Conservation (phyloP, 2,113 vertebrate genomes). For the Epinephelus lanceolatus region DNA sequence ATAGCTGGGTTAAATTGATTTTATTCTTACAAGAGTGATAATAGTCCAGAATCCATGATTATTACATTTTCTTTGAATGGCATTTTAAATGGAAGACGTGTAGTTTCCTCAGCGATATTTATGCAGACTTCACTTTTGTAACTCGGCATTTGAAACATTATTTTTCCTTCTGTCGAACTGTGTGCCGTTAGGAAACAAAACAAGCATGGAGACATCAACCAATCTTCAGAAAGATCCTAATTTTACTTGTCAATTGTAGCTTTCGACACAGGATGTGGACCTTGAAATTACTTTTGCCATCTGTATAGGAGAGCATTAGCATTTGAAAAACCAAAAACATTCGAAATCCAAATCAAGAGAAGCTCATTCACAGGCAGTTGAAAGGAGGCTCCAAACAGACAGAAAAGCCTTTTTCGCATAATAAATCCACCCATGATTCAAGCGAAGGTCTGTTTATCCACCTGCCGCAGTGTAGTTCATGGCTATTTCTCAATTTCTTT, state of each 20-base stretch:
- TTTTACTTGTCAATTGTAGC: slow-evolving; percentile 64
- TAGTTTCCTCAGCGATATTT: neutral
- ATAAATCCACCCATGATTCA: slow-evolving; percentile 57
- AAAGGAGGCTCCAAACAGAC: slow-evolving; percentile 51
- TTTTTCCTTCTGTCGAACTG: neutral
- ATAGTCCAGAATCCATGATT: neutral
- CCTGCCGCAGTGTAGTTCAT: slow-evolving; percentile 70
- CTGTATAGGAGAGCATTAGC: slow-evolving; percentile 74
- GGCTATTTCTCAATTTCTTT: slow-evolving; percentile 68
- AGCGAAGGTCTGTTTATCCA: slow-evolving; percentile 71
- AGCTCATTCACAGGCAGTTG: slow-evolving; percentile 65
- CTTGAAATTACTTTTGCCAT: slow-evolving; percentile 80
- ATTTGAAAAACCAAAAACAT: slow-evolving; percentile 75
- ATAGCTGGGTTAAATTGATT: neutral
- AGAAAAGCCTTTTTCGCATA: slow-evolving; percentile 40
- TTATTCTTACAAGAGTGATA: neutral
- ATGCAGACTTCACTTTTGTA: neutral
- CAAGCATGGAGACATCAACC: slow-evolving; percentile 40
- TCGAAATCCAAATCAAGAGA: slow-evolving; percentile 60
- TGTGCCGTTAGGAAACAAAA: slow-evolving; percentile 15
- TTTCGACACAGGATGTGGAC: slow-evolving; percentile 61
- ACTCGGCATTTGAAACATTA: neutral
- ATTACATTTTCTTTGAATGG: neutral
- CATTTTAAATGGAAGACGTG: neutral
- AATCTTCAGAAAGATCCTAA: slow-evolving; percentile 50